Conservation (phyloP, 1,140 invertebrate genomes). For the Drosophila micromelanica region DNA sequence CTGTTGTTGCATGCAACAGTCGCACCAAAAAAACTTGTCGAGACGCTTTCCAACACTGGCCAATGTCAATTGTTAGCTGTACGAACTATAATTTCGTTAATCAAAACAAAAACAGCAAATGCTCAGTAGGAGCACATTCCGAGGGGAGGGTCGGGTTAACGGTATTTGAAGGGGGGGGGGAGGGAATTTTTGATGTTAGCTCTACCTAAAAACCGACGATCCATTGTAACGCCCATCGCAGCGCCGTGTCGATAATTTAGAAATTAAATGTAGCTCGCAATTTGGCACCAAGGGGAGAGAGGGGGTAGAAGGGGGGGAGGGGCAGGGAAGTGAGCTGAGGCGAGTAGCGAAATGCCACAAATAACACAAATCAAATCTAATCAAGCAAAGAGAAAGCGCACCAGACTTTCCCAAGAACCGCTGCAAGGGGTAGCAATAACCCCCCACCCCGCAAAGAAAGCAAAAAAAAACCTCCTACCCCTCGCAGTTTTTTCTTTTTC, state of each 20-base stretch:
- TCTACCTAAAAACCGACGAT: conserved; percentile 1
- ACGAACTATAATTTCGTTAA: conserved; percentile 68
- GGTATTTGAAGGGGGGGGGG: neutral
- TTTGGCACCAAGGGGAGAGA: too few species aligned
- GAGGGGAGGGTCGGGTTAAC: neutral
- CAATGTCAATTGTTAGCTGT: neutral
- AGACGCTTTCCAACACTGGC: conserved; percentile 26
- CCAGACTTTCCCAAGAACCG: conserved; percentile 64
- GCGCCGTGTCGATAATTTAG: conserved; percentile 74
- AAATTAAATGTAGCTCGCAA: conserved; percentile 71
- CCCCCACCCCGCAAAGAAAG: too few species aligned
- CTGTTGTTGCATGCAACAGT: conserved; percentile 32
- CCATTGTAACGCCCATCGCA: conserved; percentile 60
- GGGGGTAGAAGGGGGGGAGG: too few species aligned
- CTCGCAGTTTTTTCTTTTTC: too few species aligned
- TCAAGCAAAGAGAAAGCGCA: conserved; percentile 69
- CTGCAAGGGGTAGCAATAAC: too few species aligned
- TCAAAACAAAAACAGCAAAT: conserved; percentile 77
- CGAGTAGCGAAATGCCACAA: conserved; percentile 68
- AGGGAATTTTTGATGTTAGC: neutral
- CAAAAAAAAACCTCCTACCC: too few species aligned
- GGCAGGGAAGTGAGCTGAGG: neutral
- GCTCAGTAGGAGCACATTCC: conserved; percentile 42
- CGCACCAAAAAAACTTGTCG: neutral
- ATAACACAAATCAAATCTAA: conserved; percentile 79